Evolutionary conservation across 2,888 invertebrate genomes (phyloP), one percentile per base, ranked within the genome.

Genomic region (Biston stratarius): DNA sequence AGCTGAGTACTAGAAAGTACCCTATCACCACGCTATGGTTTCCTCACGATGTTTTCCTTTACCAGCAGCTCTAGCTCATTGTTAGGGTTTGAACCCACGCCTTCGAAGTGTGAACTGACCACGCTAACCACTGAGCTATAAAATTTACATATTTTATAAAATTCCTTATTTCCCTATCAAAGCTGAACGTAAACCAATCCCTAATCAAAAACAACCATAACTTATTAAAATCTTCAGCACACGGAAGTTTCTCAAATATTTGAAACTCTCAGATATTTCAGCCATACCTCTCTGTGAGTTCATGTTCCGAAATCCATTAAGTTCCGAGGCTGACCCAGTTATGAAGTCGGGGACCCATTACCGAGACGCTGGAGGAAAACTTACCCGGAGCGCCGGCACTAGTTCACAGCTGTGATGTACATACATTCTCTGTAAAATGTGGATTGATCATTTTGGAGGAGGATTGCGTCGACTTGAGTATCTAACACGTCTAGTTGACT

Each of bases 301-400:
- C 48, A 55, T 55, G 59, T 55, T 58, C 58, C 11, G 42, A 36
- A 48, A 53, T 40, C 64, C 64, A 60, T 64, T 64, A 64, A 58
- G 59, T 60, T 59, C 14, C n/a, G 51, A 58, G 58, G 53, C 40
- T 64, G 59, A 55, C 64, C 64, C 59, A 59, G 45, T 64, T 45
- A 52, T 36, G 47, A 7, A 48, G 10, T 56, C 34, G 57, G 45
- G 56, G 53, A 44, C 56, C 61, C 64, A 64, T 64, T 64, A 64
- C 64, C 24, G 62, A 44, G 38, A 14, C 38, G 9, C 47, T 47
- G 11, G 58, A 58, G 64, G 47, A 42, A 0, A 45, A 63, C 56
- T 51, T 15, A 44, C 15, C 45, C 53, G 38, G 47, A 47, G 45
- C 55, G 55, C 33, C 14, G n/a, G 6, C 47, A 10, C 42, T 40